Evolutionary conservation across 2,797 vertebrate species (phyloP), one percentile per base, ranked within the genome.

Genomic region (Lepus townsendii): DNA sequence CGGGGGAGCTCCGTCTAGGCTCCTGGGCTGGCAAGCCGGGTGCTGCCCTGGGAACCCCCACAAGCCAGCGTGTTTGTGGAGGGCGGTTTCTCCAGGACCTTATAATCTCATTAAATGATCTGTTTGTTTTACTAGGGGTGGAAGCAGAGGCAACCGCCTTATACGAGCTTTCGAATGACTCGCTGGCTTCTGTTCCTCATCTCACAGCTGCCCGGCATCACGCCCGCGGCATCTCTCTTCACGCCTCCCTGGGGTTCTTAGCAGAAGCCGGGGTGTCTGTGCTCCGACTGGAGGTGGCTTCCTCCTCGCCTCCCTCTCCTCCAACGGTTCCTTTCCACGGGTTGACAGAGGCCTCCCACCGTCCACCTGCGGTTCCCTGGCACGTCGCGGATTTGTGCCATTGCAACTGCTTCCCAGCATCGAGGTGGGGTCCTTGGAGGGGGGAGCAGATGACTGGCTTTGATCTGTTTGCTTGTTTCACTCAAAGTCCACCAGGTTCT

Each of bases 21-120:
- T 62, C 7, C 27, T 16, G 16, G 19, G 27, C 22, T 14, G 71
- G 63, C n/a, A 52, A 84, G 38, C 26, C 62, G 62, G 54, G 62
- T 4, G 13, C 77, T 38, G 22, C 22, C 11, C 42, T 30, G 65
- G 76, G 30, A 63, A 60, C 20, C 24, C 73, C 27, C 14, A 54
- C 5, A 38, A 9, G 32, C 69, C 65, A 69, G 69, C 30, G 68
- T 88, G 50, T 86, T 57, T 63, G 19, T 9, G 30, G 35, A 62
- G 54, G 68, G 38, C 35, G 83, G 32, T 60, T 90, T 65, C 50
- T 68, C 30, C 16, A 72, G 63, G 57, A 52, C 38, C 42, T 69
- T 86, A 5, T 66, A 50, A 71, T 91, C 76, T 78, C 76, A 82
- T 57, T 50, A 79, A 88, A 79, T 75, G 65, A 57, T 32, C 80